Percentiles rank a stretch among this genome's conserved stretches.
These are phyloP conservation scores for Furnarius figulus DNA, from an alignment of 2,113 vertebrate species.

Conservation along the genomic window DNA sequence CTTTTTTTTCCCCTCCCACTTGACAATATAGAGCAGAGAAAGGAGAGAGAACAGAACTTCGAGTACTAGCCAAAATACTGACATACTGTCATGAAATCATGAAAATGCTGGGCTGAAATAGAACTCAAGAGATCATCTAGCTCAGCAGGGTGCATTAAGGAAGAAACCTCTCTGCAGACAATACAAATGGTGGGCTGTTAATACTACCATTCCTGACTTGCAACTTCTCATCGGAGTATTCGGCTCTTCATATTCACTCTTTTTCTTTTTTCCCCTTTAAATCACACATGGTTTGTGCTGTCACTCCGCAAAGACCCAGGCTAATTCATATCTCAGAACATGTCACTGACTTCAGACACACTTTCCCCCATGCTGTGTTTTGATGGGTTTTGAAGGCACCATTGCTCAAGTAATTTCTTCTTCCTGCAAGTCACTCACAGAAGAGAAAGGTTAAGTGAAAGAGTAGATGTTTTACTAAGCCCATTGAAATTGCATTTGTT, in stretches of 20 bases:
- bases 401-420: conserved; percentile 52
- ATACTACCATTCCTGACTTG: background rate
- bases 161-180: background rate
- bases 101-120: background rate
- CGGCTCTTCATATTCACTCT: background rate
- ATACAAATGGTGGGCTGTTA: background rate
- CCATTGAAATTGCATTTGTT: conserved; percentile 72
- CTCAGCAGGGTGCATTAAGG: background rate
- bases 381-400: background rate
- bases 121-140: background rate
- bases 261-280: background rate
- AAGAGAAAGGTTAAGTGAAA: conserved; percentile 28
- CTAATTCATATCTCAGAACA: background rate
- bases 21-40: background rate
- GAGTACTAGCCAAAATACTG: background rate
- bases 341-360: background rate
- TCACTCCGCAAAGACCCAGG: background rate
- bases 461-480: conserved; percentile 53
- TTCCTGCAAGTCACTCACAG: conserved; percentile 9
- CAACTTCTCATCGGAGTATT: background rate
- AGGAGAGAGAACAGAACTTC: background rate
- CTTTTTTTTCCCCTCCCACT: background rate
- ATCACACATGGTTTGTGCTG: background rate
- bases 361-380: background rate
- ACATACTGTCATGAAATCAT: background rate